Base-by-base conservation (phyloP, 92 coral and sea anemone species). In the Heteractis magnifica region DNA sequence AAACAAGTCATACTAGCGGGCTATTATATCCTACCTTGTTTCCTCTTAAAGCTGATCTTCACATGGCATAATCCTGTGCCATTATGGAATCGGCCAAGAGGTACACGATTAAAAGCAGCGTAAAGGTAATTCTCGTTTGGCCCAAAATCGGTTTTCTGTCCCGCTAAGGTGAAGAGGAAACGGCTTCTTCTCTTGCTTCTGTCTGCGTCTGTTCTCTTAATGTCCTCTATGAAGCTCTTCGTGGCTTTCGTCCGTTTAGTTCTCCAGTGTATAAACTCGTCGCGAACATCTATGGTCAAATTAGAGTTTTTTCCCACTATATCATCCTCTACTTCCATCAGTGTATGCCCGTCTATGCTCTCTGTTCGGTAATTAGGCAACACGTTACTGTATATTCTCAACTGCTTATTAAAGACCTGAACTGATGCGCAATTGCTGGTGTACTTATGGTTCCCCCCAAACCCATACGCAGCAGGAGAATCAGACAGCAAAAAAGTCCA, bases 41-140 rank as follows among this genome's bases (percentile, higher is more conserved):
- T 92, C 51, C 88, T 87, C 6, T 84, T 88, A 79, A 97, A 90
- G 9, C 90, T 89, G 20, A 97, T 90, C 19, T 86, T 85, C 71
- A 94, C 98, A 6, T 79, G 81, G 80, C 99, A 97, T 53, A 97
- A 91, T 5, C 99, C 99, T 0, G 97, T 87, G 8, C 99, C 99
- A 56, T 86, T 85, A 85, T 92, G 93, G 18, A 91, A 88, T 4
- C 71, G 62, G 12, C 98, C 98, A 52, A 88, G 81, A 4, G 99
- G 95, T 0, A 94, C 97, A 12, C 99, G 86, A 50, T 97, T 97
- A 21, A 97, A 94, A 12, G 91, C 94, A 0, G 93, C 97, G 55
- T 90, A 97, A 3, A 97, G 72, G 48, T 77, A 89, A 55, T 89
- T 76, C 50, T 97, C 98, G 0, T 86, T 88, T 0, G 99, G 99